These are phyloP conservation scores for Solea solea DNA, from an alignment of 2,113 vertebrate genomes.

Conservation along the genomic window DNA sequence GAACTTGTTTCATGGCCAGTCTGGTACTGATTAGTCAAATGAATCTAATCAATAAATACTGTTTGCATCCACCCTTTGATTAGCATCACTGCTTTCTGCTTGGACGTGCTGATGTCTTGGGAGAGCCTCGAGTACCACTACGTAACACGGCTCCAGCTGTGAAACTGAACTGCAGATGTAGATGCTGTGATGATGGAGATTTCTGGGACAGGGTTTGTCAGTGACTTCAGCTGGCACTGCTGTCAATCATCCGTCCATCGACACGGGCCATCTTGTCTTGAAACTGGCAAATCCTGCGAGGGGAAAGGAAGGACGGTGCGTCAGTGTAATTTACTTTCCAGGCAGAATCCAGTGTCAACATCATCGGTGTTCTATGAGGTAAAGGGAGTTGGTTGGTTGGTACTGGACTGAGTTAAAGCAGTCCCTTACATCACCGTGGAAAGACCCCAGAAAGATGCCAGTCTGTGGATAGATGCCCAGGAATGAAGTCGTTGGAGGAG, in stretches of 20 bases:
- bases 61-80: slow-evolving; percentile 17
- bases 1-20: not conserved
- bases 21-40: slow-evolving; percentile 13
- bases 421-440: slow-evolving; percentile 27
- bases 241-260: slow-evolving; percentile 3
- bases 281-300: too few species aligned
- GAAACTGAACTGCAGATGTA: slow-evolving; percentile 6
- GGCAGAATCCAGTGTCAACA: not conserved
- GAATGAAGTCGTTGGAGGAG: slow-evolving; percentile 19
- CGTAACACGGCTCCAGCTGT: slow-evolving; percentile 2
- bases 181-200: not conserved
- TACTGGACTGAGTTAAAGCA: slow-evolving; percentile 1
- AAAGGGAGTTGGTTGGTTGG: slow-evolving; percentile 44
- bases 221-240: slow-evolving; percentile 32
- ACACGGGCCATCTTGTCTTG: too few species aligned
- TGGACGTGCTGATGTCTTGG: not conserved
- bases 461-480: not conserved
- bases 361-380: slow-evolving; percentile 4
- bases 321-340: not conserved
- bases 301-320: too few species aligned
- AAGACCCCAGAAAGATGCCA: slow-evolving; percentile 31
- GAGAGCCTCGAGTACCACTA: not conserved
- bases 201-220: slow-evolving; percentile 1
- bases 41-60: not conserved
- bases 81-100: not conserved